A percentile compares a stretch with the other conserved stretches of the same genome.
Conservation (phyloP, 2,797 vertebrate genomes). For the Microtus californicus region DNA sequence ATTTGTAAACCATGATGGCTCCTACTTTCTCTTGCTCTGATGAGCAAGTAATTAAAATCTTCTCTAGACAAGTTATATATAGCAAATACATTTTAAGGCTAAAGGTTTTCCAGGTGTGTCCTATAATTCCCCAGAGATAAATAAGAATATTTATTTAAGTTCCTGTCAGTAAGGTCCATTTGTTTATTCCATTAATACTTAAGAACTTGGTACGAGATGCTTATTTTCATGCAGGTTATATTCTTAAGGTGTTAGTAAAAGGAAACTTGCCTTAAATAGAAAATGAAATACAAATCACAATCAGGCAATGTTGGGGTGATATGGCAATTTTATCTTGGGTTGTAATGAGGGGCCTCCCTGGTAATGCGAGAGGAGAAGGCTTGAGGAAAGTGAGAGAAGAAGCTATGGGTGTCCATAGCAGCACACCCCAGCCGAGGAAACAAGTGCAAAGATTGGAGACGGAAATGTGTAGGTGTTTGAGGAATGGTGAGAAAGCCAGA, state of each 20-base stretch:
- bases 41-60: constrained; percentile 31
- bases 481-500: not conserved
- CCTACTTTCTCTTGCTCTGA: constrained; percentile 34
- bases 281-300: not conserved
- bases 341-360: not conserved
- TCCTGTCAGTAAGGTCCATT: not conserved
- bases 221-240: not conserved
- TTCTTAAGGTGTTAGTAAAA: not conserved
- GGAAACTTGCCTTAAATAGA: not conserved
- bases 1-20: constrained; percentile 25
- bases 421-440: not conserved
- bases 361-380: not conserved
- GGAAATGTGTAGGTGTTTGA: not conserved
- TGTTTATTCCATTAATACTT: not conserved
- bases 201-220: not conserved
- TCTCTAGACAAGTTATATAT: not conserved
- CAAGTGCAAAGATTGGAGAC: not conserved
- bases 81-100: constrained; percentile 28
- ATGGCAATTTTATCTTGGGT: not conserved
- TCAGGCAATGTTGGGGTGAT: not conserved
- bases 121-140: not conserved
- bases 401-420: not conserved
- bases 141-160: constrained; percentile 31
- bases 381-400: not conserved
- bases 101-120: not conserved